Percentiles rank a stretch among this genome's conserved stretches.
phyloP scores from a whole-genome alignment of 2,888 invertebrate genomes.

The Drosophila subsilvestris region DNA sequence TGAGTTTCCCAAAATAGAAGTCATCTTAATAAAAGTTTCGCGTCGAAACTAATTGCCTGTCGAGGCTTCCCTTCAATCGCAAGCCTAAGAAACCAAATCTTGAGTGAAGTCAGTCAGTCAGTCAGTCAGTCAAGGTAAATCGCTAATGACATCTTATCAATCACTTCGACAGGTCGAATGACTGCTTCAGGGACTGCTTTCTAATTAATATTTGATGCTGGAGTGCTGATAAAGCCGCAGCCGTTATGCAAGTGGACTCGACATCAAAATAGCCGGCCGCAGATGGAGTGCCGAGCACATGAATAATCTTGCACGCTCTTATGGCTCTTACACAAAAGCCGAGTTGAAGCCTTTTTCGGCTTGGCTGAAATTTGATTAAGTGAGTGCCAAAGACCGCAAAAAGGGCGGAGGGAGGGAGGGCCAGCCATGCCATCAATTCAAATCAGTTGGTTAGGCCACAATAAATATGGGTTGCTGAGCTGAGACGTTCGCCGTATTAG shows the following conservation, averaged over 20 bases:
- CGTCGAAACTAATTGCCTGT: slow-evolving; percentile 6
- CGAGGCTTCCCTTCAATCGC: not conserved
- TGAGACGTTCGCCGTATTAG: slow-evolving; percentile 56
- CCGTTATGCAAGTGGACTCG: slow-evolving; percentile 35
- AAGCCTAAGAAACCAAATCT: not conserved
- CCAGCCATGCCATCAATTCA: slow-evolving; percentile 64
- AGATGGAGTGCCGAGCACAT: slow-evolving; percentile 47
- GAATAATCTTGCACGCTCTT: slow-evolving; percentile 48
- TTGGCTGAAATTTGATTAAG: slow-evolving; percentile 74
- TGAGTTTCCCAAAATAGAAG: no score
- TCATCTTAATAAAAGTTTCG: not conserved
- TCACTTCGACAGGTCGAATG: slow-evolving; percentile 43
- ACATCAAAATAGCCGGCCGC: slow-evolving; percentile 45
- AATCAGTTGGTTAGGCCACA: slow-evolving; percentile 67
- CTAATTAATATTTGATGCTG: slow-evolving; percentile 64
- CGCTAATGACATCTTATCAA: slow-evolving; percentile 32
- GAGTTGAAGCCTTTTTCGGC: slow-evolving; percentile 52
- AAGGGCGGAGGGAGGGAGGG: not conserved
- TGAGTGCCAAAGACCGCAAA: slow-evolving; percentile 58
- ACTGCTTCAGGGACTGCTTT: slow-evolving; percentile 4
- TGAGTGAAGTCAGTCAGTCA: not conserved
- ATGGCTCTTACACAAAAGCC: slow-evolving; percentile 34
- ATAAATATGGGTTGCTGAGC: slow-evolving; percentile 64
- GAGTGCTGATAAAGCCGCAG: slow-evolving; percentile 19
- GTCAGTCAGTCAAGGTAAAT: not conserved